phyloP scores from a whole-genome alignment of 37 sponge, comb jelly and placozoan species.

The Spongia lamella region DNA sequence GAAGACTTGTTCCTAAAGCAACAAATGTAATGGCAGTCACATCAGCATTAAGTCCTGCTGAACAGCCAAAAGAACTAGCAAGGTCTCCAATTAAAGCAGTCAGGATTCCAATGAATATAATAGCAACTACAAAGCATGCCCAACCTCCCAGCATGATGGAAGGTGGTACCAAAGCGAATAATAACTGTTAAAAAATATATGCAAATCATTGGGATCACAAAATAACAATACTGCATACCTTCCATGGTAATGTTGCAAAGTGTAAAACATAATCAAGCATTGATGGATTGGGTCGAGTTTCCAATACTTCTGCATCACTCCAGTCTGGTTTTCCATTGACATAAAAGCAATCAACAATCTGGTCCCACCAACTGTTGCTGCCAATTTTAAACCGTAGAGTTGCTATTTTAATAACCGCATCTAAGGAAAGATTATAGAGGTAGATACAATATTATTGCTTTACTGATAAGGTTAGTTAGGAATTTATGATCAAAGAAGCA shows the following conservation, averaged over 20 bases:
- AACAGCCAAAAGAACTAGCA: conserved; percentile 53
- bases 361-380: conserved; percentile 18
- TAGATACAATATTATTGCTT: no score
- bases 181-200: background rate
- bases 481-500: no score
- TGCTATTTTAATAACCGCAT: background rate
- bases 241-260: conserved; percentile 17
- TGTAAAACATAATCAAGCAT: conserved; percentile 24
- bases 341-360: conserved; percentile 16
- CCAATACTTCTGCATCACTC: conserved; percentile 3
- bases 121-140: conserved; percentile 58
- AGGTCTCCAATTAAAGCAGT: conserved; percentile 57
- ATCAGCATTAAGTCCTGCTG: conserved; percentile 29
- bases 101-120: conserved; percentile 42
- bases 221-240: conserved; percentile 1
- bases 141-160: conserved; percentile 26
- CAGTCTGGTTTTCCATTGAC: conserved; percentile 20
- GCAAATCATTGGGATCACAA: background rate
- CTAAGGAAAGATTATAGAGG: background rate
- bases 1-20: conserved; percentile 69
- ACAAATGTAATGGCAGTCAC: conserved; percentile 75
- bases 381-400: conserved; percentile 12
- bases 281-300: conserved; percentile 1
- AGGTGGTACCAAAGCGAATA: conserved; percentile 25
- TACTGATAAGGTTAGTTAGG: no score